These are phyloP conservation scores for Gonatopus flavifemur DNA, from an alignment of 1,140 invertebrate species.

Conservation along the genomic window DNA sequence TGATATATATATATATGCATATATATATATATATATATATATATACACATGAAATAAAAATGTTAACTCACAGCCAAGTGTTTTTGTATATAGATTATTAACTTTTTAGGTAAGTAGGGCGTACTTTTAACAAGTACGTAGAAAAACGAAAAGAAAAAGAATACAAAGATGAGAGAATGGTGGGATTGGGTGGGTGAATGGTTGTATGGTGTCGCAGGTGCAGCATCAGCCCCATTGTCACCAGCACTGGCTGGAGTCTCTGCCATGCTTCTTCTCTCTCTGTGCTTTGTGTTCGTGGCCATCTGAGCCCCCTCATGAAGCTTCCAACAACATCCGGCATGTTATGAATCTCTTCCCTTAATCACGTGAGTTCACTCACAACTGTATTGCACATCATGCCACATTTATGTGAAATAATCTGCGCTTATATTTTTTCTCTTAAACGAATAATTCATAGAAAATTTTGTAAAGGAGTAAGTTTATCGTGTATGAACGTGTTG, in stretches of 20 bases:
- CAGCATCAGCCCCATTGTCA: conserved; percentile 53
- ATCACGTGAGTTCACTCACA: conserved; percentile 58
- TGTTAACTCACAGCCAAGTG: too few species aligned
- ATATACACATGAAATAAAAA: too few species aligned
- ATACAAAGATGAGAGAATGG: conserved; percentile 34
- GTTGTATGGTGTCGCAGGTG: conserved; percentile 57
- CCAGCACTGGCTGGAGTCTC: conserved; percentile 54
- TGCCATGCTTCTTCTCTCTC: conserved; percentile 60
- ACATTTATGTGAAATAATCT: conserved; percentile 5
- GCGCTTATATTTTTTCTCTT: background rate
- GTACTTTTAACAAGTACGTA: conserved; percentile 20
- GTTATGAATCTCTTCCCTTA: conserved; percentile 55
- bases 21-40: too few species aligned
- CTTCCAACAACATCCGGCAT: conserved; percentile 54
- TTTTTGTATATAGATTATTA: conserved; percentile 17
- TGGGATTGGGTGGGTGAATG: conserved; percentile 48
- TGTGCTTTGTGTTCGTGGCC: conserved; percentile 61
- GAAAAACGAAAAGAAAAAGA: conserved; percentile 22
- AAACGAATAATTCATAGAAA: background rate
- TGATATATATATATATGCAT: too few species aligned
- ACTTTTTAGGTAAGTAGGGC: conserved; percentile 36
- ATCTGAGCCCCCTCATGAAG: conserved; percentile 56
- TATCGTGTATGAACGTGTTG: too few species aligned
- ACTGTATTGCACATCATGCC: conserved; percentile 39
- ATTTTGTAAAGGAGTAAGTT: too few species aligned